Conservation (phyloP, 2,113 vertebrate species). For the Larimichthys crocea region DNA sequence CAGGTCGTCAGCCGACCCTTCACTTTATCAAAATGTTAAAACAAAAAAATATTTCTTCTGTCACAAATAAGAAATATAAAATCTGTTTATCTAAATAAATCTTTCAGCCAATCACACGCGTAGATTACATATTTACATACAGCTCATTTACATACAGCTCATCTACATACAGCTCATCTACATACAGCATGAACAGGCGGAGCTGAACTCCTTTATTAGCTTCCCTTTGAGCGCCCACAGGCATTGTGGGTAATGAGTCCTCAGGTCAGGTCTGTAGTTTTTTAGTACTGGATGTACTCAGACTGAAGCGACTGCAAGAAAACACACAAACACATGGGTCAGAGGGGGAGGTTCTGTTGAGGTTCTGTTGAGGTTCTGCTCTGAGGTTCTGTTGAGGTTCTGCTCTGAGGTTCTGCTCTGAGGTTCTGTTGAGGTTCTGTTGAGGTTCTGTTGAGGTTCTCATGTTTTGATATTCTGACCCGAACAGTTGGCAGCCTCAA, state of each 20-base stretch:
- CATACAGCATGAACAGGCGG: too few species aligned
- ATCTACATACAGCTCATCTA: too few species aligned
- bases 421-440: too few species aligned
- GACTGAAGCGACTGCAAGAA: constrained; percentile 95
- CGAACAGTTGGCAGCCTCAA: too few species aligned
- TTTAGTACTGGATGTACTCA: constrained; percentile 93
- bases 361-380: too few species aligned
- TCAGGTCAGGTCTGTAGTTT: constrained; percentile 64
- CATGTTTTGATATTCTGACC: too few species aligned
- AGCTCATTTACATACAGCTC: constrained; percentile 47
- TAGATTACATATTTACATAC: constrained; percentile 54
- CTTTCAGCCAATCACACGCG: constrained; percentile 31
- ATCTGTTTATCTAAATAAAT: constrained; percentile 71
- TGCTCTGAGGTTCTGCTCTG: too few species aligned
- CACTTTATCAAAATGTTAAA: constrained; percentile 46
- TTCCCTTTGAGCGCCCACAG: constrained; percentile 28
- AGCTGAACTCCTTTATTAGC: constrained; percentile 3
- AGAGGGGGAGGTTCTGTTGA: too few species aligned
- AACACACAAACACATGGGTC: neutral
- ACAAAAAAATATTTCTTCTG: constrained; percentile 46
- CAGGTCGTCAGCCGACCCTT: constrained; percentile 22
- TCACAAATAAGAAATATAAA: constrained; percentile 68
- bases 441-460: too few species aligned
- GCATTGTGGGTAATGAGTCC: constrained; percentile 43
- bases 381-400: too few species aligned